These are phyloP conservation scores for Falco punctatus DNA, from an alignment of 2,113 vertebrate genomes.

Conservation along the genomic window DNA sequence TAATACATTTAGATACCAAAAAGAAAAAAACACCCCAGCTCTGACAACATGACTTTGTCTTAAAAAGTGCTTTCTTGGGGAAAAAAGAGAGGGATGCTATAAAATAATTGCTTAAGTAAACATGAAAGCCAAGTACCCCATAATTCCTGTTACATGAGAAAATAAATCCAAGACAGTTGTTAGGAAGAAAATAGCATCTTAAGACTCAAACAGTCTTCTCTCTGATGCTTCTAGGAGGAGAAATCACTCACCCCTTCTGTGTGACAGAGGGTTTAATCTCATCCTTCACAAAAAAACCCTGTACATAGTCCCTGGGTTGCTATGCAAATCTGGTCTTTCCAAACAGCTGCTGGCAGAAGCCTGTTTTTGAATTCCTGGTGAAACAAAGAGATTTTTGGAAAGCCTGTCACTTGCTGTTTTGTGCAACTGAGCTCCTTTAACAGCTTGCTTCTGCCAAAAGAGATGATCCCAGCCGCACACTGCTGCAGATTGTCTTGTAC, in stretches of 20 bases:
- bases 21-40: neutral
- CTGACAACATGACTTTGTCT: neutral
- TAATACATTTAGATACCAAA: neutral
- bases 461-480: neutral
- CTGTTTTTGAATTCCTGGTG: constrained; percentile 41
- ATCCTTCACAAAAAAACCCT: neutral
- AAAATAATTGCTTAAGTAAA: neutral
- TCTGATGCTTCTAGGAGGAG: neutral
- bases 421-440: constrained; percentile 42
- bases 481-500: neutral
- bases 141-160: constrained; percentile 1
- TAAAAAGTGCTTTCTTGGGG: neutral
- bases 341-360: constrained; percentile 37
- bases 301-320: neutral
- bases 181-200: neutral
- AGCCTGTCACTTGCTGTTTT: constrained; percentile 46
- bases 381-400: constrained; percentile 56
- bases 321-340: constrained; percentile 45
- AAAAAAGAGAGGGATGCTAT: neutral
- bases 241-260: neutral
- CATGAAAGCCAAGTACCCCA: neutral
- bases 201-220: neutral
- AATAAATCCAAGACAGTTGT: neutral
- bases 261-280: neutral
- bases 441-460: constrained; percentile 31